phyloP scores from a whole-genome alignment of 2,888 invertebrate genomes.

The Halictus quadricinctus region DNA sequence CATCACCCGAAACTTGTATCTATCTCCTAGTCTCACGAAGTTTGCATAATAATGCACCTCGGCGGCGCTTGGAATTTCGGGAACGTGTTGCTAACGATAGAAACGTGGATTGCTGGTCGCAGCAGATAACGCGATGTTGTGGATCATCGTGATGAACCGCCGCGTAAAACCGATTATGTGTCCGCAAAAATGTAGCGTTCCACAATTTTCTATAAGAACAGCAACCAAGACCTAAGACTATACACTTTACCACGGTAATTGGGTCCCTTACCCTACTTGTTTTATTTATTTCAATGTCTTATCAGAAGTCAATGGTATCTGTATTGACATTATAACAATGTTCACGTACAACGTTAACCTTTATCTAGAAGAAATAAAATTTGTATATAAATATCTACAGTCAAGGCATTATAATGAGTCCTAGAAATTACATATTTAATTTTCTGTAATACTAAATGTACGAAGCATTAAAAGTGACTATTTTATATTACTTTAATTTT shows the following conservation, averaged over 20 bases:
- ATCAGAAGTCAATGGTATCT: too few species aligned
- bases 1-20: constrained; percentile 36
- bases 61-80: constrained; percentile 19
- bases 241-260: too few species aligned
- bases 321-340: not conserved
- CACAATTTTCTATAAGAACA: not conserved
- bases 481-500: not conserved
- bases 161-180: not conserved
- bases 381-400: not conserved
- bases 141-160: not conserved
- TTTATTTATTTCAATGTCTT: too few species aligned
- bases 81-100: not conserved
- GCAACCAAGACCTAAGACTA: not conserved
- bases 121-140: not conserved
- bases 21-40: constrained; percentile 30
- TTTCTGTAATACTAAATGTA: not conserved
- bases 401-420: not conserved
- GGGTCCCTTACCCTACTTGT: too few species aligned
- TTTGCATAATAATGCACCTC: constrained; percentile 50
- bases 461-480: not conserved
- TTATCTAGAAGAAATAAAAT: not conserved
- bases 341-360: not conserved
- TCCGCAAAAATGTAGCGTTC: not conserved
- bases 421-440: not conserved
- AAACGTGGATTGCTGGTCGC: not conserved